Evolutionary conservation across 2,113 vertebrate genomes (phyloP).

Genomic region (Scophthalmus maximus): DNA sequence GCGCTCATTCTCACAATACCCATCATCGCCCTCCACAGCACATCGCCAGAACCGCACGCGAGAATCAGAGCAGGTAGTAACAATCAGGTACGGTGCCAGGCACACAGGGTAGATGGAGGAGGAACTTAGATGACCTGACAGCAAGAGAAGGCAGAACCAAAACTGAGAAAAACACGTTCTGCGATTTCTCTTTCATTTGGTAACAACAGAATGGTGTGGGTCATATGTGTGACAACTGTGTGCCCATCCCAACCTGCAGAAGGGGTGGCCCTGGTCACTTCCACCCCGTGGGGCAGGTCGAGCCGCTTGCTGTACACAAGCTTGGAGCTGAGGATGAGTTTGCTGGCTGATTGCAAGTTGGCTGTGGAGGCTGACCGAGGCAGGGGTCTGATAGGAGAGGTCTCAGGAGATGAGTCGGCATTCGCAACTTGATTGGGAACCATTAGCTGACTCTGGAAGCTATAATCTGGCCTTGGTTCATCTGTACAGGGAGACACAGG

Average conservation of each 20-base stretch:
- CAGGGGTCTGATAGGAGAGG: conserved; percentile 87
- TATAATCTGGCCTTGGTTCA: conserved; percentile 66
- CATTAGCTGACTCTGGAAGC: conserved; percentile 87
- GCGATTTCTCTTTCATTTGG: neutral
- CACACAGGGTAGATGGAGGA: conserved; percentile 99
- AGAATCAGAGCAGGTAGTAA: conserved; percentile 97
- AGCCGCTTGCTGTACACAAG: conserved; percentile 93
- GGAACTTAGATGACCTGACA: conserved; percentile 94
- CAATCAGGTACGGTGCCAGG: conserved; percentile 96
- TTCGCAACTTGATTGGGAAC: conserved; percentile 86
- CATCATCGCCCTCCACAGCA: conserved; percentile 81
- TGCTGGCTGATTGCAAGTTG: conserved; percentile 97
- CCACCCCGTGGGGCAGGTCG: conserved; percentile 91
- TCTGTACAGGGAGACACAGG: conserved; percentile 61
- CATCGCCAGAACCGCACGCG: conserved; percentile 96
- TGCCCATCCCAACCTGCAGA: conserved; percentile 88
- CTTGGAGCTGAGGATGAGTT: conserved; percentile 95
- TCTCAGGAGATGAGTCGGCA: conserved; percentile 89
- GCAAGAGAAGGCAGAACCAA: neutral
- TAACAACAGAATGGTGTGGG: neutral
- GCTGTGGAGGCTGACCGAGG: conserved; percentile 95
- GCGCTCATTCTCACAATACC: conserved; percentile 65
- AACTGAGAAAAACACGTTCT: neutral
- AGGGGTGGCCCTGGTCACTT: conserved; percentile 95
- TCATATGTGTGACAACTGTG: neutral